Conservation (phyloP, 35 echinoderm and acorn worm species). For the Nesometra sesokonis region DNA sequence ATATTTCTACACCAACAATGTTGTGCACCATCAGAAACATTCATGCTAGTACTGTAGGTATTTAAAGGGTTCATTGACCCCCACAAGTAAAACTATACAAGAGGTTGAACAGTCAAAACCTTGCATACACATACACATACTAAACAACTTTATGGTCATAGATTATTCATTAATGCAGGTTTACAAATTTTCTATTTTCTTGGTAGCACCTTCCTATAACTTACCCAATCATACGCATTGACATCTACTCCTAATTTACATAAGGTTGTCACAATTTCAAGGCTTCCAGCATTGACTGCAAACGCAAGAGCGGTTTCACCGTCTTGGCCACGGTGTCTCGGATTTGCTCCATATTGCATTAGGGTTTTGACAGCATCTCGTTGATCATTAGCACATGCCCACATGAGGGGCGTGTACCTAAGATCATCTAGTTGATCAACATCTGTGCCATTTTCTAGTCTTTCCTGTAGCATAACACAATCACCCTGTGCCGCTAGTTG, state of each 20-base stretch:
- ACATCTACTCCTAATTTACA: constrained; percentile 46
- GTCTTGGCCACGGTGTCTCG: constrained; percentile 26
- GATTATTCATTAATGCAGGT: no score
- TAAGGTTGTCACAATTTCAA: constrained; percentile 48
- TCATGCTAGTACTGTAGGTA: no score
- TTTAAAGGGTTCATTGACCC: no score
- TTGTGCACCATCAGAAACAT: no score
- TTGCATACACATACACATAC: no score
- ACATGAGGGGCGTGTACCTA: constrained; percentile 54
- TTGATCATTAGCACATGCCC: constrained; percentile 76
- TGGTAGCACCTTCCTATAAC: neutral
- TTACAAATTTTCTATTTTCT: no score
- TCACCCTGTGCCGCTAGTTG: constrained; percentile 92
- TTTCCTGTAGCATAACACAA: constrained; percentile 43
- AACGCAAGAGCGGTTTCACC: constrained; percentile 65
- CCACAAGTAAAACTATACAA: no score
- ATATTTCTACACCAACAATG: no score
- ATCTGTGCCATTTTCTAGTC: constrained; percentile 38
- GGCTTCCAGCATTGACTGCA: constrained; percentile 53
- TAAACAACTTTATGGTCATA: no score
- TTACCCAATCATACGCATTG: constrained; percentile 66
- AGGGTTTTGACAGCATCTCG: constrained; percentile 40
- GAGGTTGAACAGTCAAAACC: no score
- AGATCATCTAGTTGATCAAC: constrained; percentile 43
- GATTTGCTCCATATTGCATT: constrained; percentile 39